Evolutionary conservation across 2,113 vertebrate genomes (phyloP).

Genomic region (Dicaeum eximium): DNA sequence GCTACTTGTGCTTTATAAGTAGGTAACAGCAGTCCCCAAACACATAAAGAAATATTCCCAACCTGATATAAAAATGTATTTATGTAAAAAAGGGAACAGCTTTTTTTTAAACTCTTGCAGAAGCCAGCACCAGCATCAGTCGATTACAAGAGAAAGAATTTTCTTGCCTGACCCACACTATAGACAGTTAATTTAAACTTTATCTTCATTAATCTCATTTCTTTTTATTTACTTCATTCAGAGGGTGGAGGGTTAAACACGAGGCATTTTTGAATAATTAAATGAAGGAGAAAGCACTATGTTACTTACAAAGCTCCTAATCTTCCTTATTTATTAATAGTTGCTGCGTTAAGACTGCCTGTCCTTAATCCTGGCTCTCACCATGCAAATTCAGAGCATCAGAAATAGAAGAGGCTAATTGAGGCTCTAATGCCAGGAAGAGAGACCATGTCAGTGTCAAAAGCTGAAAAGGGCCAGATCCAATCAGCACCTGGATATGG

Average conservation of each 20-base stretch:
- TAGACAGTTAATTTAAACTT: constrained; percentile 66
- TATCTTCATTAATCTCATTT: constrained; percentile 60
- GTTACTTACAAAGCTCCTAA: constrained; percentile 62
- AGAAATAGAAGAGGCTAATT: constrained; percentile 61
- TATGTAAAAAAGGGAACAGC: constrained; percentile 27
- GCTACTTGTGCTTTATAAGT: constrained; percentile 12
- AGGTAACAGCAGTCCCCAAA: constrained; percentile 38
- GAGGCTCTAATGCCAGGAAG: constrained; percentile 30
- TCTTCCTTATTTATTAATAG: constrained; percentile 71
- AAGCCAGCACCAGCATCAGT: not conserved
- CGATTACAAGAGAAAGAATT: constrained; percentile 23
- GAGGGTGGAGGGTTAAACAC: constrained; percentile 25
- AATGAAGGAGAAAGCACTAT: constrained; percentile 60
- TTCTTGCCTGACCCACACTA: constrained; percentile 7
- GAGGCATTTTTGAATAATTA: constrained; percentile 65
- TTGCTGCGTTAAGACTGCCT: constrained; percentile 37
- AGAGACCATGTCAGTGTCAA: not conserved
- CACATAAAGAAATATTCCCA: constrained; percentile 28
- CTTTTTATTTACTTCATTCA: constrained; percentile 62
- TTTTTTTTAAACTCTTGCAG: not conserved
- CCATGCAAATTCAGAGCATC: constrained; percentile 26
- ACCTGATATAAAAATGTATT: constrained; percentile 36
- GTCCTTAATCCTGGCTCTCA: constrained; percentile 62
- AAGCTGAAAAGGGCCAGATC: not conserved
- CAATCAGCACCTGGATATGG: rapidly evolving